A percentile compares a stretch with the other conserved stretches of the same genome.
Evolutionary conservation across 2,888 invertebrate genomes (phyloP).

Genomic region (Troides oblongomaculatus): DNA sequence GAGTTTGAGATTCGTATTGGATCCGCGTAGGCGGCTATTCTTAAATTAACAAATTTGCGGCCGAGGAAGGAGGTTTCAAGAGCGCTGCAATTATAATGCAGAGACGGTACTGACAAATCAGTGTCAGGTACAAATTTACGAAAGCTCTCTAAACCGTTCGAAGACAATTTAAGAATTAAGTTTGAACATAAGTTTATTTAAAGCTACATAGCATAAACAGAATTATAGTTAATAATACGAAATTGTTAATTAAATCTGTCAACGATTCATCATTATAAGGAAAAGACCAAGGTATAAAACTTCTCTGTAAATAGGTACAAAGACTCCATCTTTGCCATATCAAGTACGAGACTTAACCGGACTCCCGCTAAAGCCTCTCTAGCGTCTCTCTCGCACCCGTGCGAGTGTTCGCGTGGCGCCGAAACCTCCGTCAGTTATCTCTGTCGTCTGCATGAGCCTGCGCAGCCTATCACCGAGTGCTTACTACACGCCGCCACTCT

Average conservation of each 20-base stretch:
- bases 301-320: slow-evolving; percentile 47
- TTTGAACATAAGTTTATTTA: background rate
- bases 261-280: slow-evolving; percentile 11
- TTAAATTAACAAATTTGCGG: slow-evolving; percentile 18
- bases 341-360: slow-evolving; percentile 66
- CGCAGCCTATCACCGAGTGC: slow-evolving; percentile 64
- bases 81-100: slow-evolving; percentile 18
- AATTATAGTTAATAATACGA: background rate
- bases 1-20: slow-evolving; percentile 19
- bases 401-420: slow-evolving; percentile 47
- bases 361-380: slow-evolving; percentile 69
- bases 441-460: slow-evolving; percentile 57
- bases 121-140: background rate
- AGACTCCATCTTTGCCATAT: slow-evolving; percentile 62
- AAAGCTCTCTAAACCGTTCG: background rate
- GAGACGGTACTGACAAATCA: background rate
- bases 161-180: background rate
- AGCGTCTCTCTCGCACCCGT: slow-evolving; percentile 56
- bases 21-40: slow-evolving; percentile 18
- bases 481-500: slow-evolving; percentile 60
- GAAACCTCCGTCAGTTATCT: slow-evolving; percentile 65
- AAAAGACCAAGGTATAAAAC: slow-evolving; percentile 44
- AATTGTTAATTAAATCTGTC: slow-evolving; percentile 1
- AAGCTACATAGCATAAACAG: background rate
- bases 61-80: slow-evolving; percentile 25